phyloP scores from a whole-genome alignment of 2,888 invertebrate genomes.

The Athalia circularis region DNA sequence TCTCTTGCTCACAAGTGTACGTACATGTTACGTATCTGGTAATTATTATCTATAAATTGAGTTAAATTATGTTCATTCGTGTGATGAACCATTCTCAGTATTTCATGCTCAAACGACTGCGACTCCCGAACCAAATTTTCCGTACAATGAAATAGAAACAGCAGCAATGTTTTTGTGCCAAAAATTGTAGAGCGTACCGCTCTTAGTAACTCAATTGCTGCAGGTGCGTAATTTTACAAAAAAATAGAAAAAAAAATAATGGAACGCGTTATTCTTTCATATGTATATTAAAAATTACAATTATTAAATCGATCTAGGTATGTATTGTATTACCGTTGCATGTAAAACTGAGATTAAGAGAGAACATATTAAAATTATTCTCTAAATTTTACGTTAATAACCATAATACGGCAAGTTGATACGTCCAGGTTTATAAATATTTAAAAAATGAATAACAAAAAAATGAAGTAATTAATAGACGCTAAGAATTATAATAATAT shows the following conservation, averaged over 20 bases:
- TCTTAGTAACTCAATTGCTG: conserved; percentile 39
- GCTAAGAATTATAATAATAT: neutral
- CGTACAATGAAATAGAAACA: conserved; percentile 9
- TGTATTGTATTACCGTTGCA: conserved; percentile 16
- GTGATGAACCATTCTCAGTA: no score
- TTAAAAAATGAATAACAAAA: neutral
- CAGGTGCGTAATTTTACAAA: neutral
- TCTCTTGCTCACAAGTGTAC: no score
- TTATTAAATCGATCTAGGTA: neutral
- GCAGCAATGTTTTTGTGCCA: conserved; percentile 28
- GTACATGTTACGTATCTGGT: no score
- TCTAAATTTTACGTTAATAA: conserved; percentile 27
- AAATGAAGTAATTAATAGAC: conserved; percentile 23
- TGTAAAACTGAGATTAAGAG: neutral
- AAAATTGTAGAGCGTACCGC: conserved; percentile 8
- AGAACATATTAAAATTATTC: neutral
- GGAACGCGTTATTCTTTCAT: conserved; percentile 45
- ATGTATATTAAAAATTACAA: neutral
- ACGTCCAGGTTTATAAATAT: conserved; percentile 42
- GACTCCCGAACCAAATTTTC: neutral
- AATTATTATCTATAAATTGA: no score
- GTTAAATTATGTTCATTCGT: no score
- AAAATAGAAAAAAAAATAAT: conserved; percentile 36
- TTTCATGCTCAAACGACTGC: no score
- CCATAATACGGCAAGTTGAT: conserved; percentile 36